Evolutionary conservation across 1,140 invertebrate genomes (phyloP), one percentile per base, ranked within the genome.

Genomic region (Heliconius congener): DNA sequence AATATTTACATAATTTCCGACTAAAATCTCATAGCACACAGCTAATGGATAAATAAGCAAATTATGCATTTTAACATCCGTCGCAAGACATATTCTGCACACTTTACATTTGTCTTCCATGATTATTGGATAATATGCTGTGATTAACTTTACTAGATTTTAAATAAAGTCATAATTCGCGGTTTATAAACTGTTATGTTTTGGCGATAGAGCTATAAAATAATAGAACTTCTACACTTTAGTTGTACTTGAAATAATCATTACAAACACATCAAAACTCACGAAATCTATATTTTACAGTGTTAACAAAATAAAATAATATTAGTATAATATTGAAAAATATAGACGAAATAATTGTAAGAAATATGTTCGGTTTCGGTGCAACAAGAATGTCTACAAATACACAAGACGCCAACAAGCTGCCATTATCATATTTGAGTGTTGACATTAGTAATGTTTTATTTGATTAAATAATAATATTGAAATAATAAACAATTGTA

Each of bases 131-230:
- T 16, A 60, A 80, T 73, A 74, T 79, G 73, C 23, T 37, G 34
- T 78, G 30, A 77, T 70, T 52, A 9, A 70, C 57, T 73, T 73
- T 57, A 55, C 34, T 60, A 4, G 18, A 74, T 73, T 81, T 74
- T 37, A 81, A 74, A 39, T 72, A 55, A 75, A 78, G 57, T 75
- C 78, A 84, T 83, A 89, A 83, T 87, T 89, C 85, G 86, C 89
- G 87, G 87, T 77, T 77, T 76, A 57, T 78, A 77, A 75, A 75
- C 74, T 66, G 76, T 66, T 66, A 23, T 23, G 60, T 66, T 66
- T 66, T 30, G 66, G 73, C 57, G 82, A 87, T 90, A 91, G 89
- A 91, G 86, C 86, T 90, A 91, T 83, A 89, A 91, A 90, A 89
- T 88, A 81, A 85, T 91, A 91, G 90, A 91, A 86, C 84, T 90